phyloP scores from a whole-genome alignment of 2,888 invertebrate species.

The Aphelenchoides bicaudatus region DNA sequence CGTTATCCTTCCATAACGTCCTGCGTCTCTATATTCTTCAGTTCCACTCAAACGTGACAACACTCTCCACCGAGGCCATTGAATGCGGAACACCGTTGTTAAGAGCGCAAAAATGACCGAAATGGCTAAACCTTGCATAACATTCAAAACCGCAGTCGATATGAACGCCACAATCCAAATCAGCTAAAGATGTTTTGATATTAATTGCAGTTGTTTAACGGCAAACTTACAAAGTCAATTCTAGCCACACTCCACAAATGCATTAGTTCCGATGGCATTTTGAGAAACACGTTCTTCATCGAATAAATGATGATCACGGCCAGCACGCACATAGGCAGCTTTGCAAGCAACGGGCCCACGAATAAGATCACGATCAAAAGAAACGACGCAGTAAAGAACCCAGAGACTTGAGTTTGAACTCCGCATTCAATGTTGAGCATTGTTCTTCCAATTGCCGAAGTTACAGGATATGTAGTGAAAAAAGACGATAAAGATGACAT shows the following conservation, averaged over 20 bases:
- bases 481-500: slow-evolving; percentile 70
- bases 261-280: slow-evolving; percentile 57
- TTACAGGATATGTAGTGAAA: slow-evolving; percentile 63
- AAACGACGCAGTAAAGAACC: slow-evolving; percentile 73
- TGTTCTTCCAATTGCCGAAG: slow-evolving; percentile 65
- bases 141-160: slow-evolving; percentile 44
- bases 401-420: slow-evolving; percentile 76
- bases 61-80: slow-evolving; percentile 58
- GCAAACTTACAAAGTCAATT: slow-evolving; percentile 61
- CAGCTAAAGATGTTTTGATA: slow-evolving; percentile 34
- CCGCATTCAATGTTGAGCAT: slow-evolving; percentile 79
- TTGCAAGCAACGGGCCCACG: slow-evolving; percentile 77
- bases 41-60: slow-evolving; percentile 52
- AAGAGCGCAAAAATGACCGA: slow-evolving; percentile 54
- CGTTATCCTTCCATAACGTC: slow-evolving; percentile 38
- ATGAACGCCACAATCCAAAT: slow-evolving; percentile 45
- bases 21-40: slow-evolving; percentile 48
- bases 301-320: slow-evolving; percentile 78
- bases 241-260: slow-evolving; percentile 52
- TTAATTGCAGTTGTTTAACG: neutral
- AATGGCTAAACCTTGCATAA: slow-evolving; percentile 54
- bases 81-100: slow-evolving; percentile 56
- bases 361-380: slow-evolving; percentile 76
- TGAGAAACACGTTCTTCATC: slow-evolving; percentile 64
- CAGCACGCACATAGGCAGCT: slow-evolving; percentile 76